Base-by-base conservation (phyloP, 2,888 invertebrate genomes). In the Oscheius sp. region DNA sequence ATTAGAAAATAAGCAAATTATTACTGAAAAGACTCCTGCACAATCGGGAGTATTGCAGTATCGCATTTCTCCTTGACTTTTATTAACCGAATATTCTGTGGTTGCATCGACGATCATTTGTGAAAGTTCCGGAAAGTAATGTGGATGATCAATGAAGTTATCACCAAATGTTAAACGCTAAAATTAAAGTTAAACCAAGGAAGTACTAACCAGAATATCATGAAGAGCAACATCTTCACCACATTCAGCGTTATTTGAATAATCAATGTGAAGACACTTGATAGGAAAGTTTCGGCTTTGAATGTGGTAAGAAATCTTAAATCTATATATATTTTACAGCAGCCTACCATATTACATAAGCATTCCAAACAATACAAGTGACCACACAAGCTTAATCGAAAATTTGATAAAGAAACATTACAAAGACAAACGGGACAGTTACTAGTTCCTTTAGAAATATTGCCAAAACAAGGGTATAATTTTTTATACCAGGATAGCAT, bases 301-400 rank as follows among this genome's bases (percentile, higher is more conserved):
- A 5, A 54, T 54, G 6, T 33, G n/a, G 20, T n/a, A 54, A 20
- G 33, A 30, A n/a, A 54, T 54, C 54, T 54, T 14, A 17, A 54
- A 54, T 6, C 49, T 24, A 3, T 28, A n/a, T 12, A 2, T 4
- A 32, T 17, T 20, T 26, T 8, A 36, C 4, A 41, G 41, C 3
- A 17, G 14, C 17, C 36, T 6, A 54, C 54, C 54, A 54, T 54
- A 20, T 54, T 30, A 20, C 54, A 33, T 14, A 54, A 24, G 12
- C 54, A 54, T 12, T 54, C 54, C 33, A 32, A n/a, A 54, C 54
- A 54, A 20, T 54, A 54, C 5, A 54, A 17, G 24, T 54, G 54
- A 9, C 54, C 54, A 32, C 54, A 54, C 5, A 54, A 17, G 6
- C 33, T 32, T 6, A 54, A 20, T 22, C 54, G 54, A 33, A 33